A percentile compares a stretch with the other conserved stretches of the same genome.
phyloP scores from a whole-genome alignment of 2,888 invertebrate species.

The Zhuqinia jingwanae region DNA sequence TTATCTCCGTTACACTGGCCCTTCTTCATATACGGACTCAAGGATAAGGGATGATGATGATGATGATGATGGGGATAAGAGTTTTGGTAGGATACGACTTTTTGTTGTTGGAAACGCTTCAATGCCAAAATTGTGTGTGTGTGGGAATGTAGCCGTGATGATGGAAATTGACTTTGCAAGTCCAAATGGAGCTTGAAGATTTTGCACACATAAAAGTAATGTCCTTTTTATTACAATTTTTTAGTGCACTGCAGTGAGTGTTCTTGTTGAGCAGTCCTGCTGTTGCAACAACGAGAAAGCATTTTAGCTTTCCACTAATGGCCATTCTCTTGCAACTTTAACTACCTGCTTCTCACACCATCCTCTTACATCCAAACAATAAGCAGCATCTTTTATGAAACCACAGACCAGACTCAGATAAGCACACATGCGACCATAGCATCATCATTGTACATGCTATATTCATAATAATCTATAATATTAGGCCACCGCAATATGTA shows the following conservation, averaged over 20 bases:
- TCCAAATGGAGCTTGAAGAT: background rate
- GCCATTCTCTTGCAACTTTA: constrained; percentile 50
- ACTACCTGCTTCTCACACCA: constrained; percentile 28
- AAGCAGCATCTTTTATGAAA: constrained; percentile 60
- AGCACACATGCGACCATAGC: too few species aligned
- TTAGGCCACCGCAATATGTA: constrained; percentile 36
- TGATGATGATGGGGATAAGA: too few species aligned
- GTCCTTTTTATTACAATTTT: constrained; percentile 39
- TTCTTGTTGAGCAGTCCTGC: background rate
- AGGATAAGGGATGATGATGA: too few species aligned
- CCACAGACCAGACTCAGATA: too few species aligned
- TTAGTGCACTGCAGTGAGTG: constrained; percentile 33
- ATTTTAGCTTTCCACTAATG: constrained; percentile 31
- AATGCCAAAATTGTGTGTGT: constrained; percentile 37
- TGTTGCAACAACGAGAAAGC: constrained; percentile 15
- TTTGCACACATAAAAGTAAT: constrained; percentile 27
- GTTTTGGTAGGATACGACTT: too few species aligned
- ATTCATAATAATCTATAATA: background rate
- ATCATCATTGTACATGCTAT: background rate
- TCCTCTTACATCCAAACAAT: constrained; percentile 29
- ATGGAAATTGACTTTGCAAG: constrained; percentile 16
- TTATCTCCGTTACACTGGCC: background rate
- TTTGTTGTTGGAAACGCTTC: constrained; percentile 10
- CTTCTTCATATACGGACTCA: background rate
- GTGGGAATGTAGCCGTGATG: background rate